A percentile compares a stretch with the other conserved stretches of the same genome.
These are phyloP conservation scores for Pimephales promelas DNA, from an alignment of 2,113 vertebrate species.

Conservation along the genomic window DNA sequence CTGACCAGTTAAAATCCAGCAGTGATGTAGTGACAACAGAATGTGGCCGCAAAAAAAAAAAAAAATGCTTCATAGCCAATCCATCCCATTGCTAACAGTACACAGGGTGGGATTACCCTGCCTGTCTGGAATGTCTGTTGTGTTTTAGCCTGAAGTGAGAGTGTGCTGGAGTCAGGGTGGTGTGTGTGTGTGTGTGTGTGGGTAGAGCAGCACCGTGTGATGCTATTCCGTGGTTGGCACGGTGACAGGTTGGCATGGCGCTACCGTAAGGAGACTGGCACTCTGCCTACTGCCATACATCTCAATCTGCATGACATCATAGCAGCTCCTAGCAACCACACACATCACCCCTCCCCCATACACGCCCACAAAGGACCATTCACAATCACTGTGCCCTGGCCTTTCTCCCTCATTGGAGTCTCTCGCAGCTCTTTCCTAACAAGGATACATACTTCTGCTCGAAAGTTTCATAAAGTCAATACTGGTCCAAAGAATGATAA, in stretches of 20 bases:
- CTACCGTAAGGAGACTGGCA: conserved; percentile 49
- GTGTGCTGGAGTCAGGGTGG: conserved; percentile 11
- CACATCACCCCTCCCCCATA: conserved; percentile 44
- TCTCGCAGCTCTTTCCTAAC: neutral
- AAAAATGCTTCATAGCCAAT: conserved; percentile 36
- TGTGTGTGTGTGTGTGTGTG: neutral
- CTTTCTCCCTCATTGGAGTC: conserved; percentile 14
- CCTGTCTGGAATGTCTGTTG: conserved; percentile 43
- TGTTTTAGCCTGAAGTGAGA: conserved; percentile 41
- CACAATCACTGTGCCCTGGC: neutral
- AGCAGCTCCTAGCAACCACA: conserved; percentile 48
- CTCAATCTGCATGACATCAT: conserved; percentile 58
- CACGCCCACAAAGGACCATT: conserved; percentile 50
- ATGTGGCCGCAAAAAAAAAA: conserved; percentile 29
- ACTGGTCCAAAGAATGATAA: neutral
- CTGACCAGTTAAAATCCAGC: conserved; percentile 30
- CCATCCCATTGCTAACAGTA: conserved; percentile 33
- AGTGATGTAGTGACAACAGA: conserved; percentile 42
- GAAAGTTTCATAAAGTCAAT: neutral
- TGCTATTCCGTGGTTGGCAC: conserved; percentile 47
- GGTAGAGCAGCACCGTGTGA: conserved; percentile 40
- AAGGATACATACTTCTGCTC: neutral
- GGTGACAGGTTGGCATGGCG: conserved; percentile 51
- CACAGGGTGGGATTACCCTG: conserved; percentile 46
- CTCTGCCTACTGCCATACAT: conserved; percentile 50